Base-by-base conservation (phyloP, 2,113 vertebrate genomes). In the Cromileptes altivelis region DNA sequence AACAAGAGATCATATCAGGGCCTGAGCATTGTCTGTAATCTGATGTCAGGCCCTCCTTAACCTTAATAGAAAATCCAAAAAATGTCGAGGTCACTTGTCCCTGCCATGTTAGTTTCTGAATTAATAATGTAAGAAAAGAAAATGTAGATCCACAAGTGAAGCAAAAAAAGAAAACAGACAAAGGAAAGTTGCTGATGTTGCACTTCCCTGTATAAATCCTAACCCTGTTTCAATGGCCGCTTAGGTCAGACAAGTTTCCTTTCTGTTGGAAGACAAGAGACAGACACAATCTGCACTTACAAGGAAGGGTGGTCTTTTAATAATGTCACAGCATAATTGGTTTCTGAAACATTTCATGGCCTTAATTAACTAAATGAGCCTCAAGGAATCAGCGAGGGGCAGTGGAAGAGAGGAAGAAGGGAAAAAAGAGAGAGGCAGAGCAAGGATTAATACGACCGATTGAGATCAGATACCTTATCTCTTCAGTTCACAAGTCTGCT, bases 361-460 rank as follows among this genome's bases (percentile, higher is more conserved):
- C 90, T 93, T 93, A 94, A 95, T 95, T 94, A 95, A 94, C 93
- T 91, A 93, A 94, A 92, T 86, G 89, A 90, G 87, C 89, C 88
- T 90, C 78, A 87, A 86, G 87, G 91, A 94, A 91, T 84, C 47
- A 53, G 78, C 17, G 70, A 90, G 80, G 83, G 58, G 70, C 49
- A 72, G 72, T 65, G 80, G 70, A 76, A 78, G 69, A 61, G 62
- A 37, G 58, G 52, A 82, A 37, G 61, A 81, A 45, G 50, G 47
- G 33, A 37, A 45, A 70, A 58, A 25, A 81, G 49, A 73, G 71
- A 69, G 65, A 47, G 42, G 21, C 37, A 76, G 47, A 78, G 82
- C 57, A 27, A 68, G 70, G 76, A 80, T 61, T 84, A 89, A 92
- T 75, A 80, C 64, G 70, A 81, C 45, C 4, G 49, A 88, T 81